Base-by-base conservation (phyloP, 2,797 vertebrate genomes). In the Paratrypauchen microcephalus region DNA sequence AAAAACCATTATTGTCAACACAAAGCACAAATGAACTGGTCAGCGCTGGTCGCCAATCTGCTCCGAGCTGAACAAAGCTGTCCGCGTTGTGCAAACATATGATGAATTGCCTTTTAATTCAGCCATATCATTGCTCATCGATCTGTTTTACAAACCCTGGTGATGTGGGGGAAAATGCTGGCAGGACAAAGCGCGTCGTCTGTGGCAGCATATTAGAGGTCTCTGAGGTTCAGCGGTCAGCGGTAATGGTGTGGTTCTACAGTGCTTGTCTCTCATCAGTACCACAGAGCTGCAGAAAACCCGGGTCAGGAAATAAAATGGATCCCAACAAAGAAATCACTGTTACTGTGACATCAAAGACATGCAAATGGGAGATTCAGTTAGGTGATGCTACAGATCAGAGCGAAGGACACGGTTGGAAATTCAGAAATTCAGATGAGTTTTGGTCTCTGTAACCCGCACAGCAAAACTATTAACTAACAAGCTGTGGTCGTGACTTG, bases 71-170 rank as follows among this genome's bases (percentile, higher is more conserved):
- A 36, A 47, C 13, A 23, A 68, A 65, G 0, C 68, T 76, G 79
- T 68, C 70, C 41, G 61, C 72, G 59, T 77, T n/a, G 65, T 45
- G 45, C 69, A 79, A 77, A 73, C 55, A 71, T 60, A 80, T 88
- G 83, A 88, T 86, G 83, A 72, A 89, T 87, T 72, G 62, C 83
- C 70, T 64, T 74, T 77, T 82, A 77, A 83, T 81, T 82, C 75
- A 74, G 58, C 71, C 74, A 70, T 72, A 77, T 86, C 73, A 82
- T 73, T 77, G 68, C 69, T 68, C 68, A 88, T 88, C 12, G 82
- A 89, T 86, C 77, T 70, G 69, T 71, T 83, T 83, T 76, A 78
- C 65, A 84, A 85, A 83, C 78, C 70, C 58, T 60, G 70, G 52
- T 24, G 55, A 81, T 65, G 66, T 86, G 76, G 70, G 75, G 73